Conservation (phyloP, 2,888 invertebrate genomes). For the Steinernema carpocapsae region DNA sequence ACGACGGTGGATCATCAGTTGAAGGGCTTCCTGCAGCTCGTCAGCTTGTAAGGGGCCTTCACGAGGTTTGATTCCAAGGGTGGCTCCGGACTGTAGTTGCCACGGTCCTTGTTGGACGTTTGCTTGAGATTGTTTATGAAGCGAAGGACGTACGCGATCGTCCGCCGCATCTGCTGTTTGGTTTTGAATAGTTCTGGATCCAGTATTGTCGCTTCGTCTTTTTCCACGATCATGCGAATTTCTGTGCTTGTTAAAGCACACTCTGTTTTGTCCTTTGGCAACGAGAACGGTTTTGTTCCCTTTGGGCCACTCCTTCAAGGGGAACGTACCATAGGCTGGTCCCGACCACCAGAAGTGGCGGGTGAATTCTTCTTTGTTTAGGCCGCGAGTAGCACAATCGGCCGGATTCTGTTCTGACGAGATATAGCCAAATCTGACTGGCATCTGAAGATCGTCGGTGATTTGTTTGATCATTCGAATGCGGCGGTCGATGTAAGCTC, state of each 20-base stretch:
- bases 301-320: background rate
- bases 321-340: background rate
- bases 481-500: background rate
- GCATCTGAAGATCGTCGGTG: background rate
- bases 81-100: background rate
- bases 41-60: too few species aligned
- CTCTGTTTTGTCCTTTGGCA: background rate
- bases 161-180: too few species aligned
- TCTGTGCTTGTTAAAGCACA: background rate
- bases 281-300: background rate
- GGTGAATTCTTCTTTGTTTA: background rate
- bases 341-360: background rate
- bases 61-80: background rate
- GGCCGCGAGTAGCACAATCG: background rate
- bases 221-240: background rate
- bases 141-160: background rate
- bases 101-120: background rate
- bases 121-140: background rate
- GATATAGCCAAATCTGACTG: background rate
- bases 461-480: background rate
- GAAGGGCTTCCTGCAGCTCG: background rate
- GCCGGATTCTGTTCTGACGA: background rate
- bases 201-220: background rate
- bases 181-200: too few species aligned
- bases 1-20: background rate